Base-by-base conservation (phyloP, 2,888 invertebrate genomes). In the Cephalotes varians region DNA sequence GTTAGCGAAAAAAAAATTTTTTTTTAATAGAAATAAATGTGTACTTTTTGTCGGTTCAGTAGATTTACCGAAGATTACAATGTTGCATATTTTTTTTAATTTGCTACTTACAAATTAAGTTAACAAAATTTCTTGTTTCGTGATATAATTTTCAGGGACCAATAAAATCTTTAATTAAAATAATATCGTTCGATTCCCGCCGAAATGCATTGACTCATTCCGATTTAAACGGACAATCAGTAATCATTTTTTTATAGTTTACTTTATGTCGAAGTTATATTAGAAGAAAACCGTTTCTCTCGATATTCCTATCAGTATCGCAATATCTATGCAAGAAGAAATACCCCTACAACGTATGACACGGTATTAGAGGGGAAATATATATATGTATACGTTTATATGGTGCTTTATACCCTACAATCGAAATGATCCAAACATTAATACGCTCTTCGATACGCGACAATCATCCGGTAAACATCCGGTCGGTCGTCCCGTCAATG, bases 371-470 rank as follows among this genome's bases (percentile, higher is more conserved):
- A 64, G 1, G 9, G 25, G 40, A 71, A 84, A 90, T 88, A 88
- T 86, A 86, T 87, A 89, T 87, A 81, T 85, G 47, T 85, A 83
- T 87, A 85, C 65, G 82, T 83, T 77, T 86, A 88, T 87, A 87
- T 90, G 90, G 76, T 90, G 85, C 80, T 80, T 40, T 85, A 25
- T 84, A 90, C 90, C 87, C 87, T 88, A 87, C 88, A 89, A 88
- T 90, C 88, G 89, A 89, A 89, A 90, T 89, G 90, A 89, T 89
- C 89, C 90, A 89, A 88, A 88, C 90, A 58, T 85, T 84, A 82
- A 84, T 79, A 85, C 37, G 72, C 49, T 67, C 73, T 65, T 81
- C 37, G 28, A 44, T 76, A 56, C 18, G 69, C 69, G 77, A 44
- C 54, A 64, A 65, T 28, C 15, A 65, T 28, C 15, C 65, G 51